phyloP scores from a whole-genome alignment of 2,888 invertebrate species.

The Erannis defoliaria region DNA sequence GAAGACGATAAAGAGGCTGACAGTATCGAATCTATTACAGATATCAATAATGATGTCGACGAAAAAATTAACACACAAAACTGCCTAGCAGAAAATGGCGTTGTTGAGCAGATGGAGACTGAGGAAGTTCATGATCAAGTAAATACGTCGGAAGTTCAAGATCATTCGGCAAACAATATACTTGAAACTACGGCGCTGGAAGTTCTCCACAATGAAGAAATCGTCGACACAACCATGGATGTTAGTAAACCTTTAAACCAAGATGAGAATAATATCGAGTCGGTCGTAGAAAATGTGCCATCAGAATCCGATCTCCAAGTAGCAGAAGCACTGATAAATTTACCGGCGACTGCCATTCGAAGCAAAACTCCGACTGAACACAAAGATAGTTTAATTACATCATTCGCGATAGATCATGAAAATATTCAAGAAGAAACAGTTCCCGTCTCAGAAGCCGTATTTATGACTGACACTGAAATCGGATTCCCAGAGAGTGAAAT shows the following conservation, averaged over 20 bases:
- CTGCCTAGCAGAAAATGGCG: slow-evolving; percentile 24
- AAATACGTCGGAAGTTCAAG: slow-evolving; percentile 13
- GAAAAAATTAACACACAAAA: slow-evolving; percentile 10
- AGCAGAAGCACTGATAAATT: slow-evolving; percentile 80
- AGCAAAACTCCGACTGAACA: slow-evolving; percentile 59
- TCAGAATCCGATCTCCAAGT: slow-evolving; percentile 83
- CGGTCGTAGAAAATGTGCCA: slow-evolving; percentile 61
- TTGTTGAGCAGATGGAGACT: slow-evolving; percentile 23
- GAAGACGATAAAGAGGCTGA: slow-evolving; percentile 70
- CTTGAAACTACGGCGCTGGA: slow-evolving; percentile 48
- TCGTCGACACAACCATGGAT: slow-evolving; percentile 28
- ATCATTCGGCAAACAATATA: slow-evolving; percentile 19
- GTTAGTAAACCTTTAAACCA: slow-evolving; percentile 14
- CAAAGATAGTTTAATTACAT: slow-evolving; percentile 48
- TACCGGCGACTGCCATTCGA: slow-evolving; percentile 75
- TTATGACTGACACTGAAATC: slow-evolving; percentile 28
- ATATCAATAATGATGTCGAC: slow-evolving; percentile 13
- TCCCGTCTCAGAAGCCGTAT: slow-evolving; percentile 41
- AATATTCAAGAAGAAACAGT: slow-evolving; percentile 52
- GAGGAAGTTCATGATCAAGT: slow-evolving; percentile 21
- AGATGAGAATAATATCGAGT: slow-evolving; percentile 24
- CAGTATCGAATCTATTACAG: slow-evolving; percentile 3
- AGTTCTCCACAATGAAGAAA: slow-evolving; percentile 38
- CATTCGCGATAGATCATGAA: slow-evolving; percentile 36
- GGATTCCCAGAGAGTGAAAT: slow-evolving; percentile 25